Conservation (phyloP, 2,113 vertebrate species). For the Microcebus lehilahytsara region DNA sequence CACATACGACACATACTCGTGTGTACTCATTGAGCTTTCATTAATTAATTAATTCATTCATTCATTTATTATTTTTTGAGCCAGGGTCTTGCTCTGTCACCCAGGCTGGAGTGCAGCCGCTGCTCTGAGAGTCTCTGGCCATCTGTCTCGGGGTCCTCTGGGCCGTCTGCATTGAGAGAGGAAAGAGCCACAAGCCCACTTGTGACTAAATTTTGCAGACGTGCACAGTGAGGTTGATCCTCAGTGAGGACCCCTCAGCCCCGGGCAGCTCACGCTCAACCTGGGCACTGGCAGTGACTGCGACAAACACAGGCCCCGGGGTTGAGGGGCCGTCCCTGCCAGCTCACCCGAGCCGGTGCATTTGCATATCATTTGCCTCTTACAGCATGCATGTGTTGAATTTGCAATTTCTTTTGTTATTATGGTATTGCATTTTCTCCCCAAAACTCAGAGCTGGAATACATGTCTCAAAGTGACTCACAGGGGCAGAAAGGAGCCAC, state of each 20-base stretch:
- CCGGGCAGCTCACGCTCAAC: no score
- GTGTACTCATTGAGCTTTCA: accelerated
- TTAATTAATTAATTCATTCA: no score
- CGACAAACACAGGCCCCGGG: no score
- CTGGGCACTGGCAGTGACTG: no score
- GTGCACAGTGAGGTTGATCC: accelerated
- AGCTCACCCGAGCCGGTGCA: accelerated
- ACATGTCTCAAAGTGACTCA: background rate
- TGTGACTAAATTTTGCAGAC: background rate
- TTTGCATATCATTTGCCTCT: slow-evolving; percentile 14
- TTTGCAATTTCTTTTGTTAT: slow-evolving; percentile 33
- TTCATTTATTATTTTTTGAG: no score
- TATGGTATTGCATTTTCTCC: background rate
- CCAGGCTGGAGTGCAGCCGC: no score
- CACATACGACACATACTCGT: accelerated
- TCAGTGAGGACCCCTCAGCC: no score
- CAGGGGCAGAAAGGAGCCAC: accelerated
- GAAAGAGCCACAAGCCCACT: background rate
- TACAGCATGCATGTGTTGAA: no score
- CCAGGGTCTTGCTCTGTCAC: no score
- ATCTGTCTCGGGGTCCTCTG: background rate
- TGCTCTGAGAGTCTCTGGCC: background rate
- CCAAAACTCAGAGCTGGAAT: background rate
- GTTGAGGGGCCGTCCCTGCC: background rate
- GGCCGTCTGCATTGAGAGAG: background rate